Evolutionary conservation across 2,113 vertebrate genomes (phyloP).

Genomic region (Chaenocephalus aceratus): DNA sequence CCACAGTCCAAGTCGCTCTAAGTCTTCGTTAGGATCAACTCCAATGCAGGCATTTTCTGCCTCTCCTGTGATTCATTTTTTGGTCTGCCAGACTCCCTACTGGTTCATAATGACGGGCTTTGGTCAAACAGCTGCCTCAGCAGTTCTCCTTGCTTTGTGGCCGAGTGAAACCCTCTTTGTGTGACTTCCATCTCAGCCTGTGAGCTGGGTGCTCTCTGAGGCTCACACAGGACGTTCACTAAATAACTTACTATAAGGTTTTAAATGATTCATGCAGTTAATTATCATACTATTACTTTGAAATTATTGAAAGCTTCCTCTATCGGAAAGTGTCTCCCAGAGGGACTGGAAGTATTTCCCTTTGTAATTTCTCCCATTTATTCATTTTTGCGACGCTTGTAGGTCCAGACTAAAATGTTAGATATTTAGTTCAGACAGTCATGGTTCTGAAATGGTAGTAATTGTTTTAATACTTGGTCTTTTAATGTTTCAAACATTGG

Average conservation of each 20-base stretch:
- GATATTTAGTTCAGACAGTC: neutral
- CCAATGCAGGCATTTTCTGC: slow-evolving; percentile 39
- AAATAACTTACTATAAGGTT: slow-evolving; percentile 13
- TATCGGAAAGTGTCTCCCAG: slow-evolving; percentile 7
- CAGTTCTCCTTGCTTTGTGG: slow-evolving; percentile 55
- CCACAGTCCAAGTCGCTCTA: slow-evolving; percentile 28
- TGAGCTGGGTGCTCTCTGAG: slow-evolving; percentile 24
- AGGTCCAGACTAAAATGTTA: neutral
- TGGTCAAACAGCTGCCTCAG: slow-evolving; percentile 67
- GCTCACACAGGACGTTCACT: slow-evolving; percentile 9
- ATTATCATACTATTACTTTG: slow-evolving; percentile 38
- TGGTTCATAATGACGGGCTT: slow-evolving; percentile 61
- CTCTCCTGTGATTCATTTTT: slow-evolving; percentile 50
- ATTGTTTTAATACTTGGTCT: neutral
- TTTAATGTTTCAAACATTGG: neutral
- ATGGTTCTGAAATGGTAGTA: too few relatives aligned
- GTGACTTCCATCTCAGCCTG: slow-evolving; percentile 34
- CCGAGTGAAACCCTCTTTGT: slow-evolving; percentile 49
- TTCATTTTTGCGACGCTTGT: slow-evolving; percentile 5
- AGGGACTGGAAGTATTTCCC: neutral
- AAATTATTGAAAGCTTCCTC: neutral
- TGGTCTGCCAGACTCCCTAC: slow-evolving; percentile 49
- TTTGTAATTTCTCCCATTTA: slow-evolving; percentile 21
- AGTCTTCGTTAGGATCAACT: slow-evolving; percentile 56
- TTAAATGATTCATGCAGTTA: slow-evolving; percentile 36